Base-by-base conservation (phyloP, 2,113 vertebrate genomes). In the Clarias macrocephalus region DNA sequence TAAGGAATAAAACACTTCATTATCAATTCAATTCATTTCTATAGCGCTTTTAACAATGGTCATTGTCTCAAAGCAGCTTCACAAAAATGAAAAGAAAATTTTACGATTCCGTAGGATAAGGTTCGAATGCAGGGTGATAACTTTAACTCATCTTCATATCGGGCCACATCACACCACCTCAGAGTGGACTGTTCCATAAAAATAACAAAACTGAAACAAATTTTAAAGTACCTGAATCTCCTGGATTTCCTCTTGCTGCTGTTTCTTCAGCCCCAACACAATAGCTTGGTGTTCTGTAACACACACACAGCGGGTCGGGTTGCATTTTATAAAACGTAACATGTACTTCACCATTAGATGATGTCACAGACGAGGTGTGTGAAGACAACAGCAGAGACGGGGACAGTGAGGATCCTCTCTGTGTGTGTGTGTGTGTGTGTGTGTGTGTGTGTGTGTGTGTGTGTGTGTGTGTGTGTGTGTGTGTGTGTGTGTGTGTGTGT, bases 231-330 rank as follows among this genome's bases (percentile, higher is more conserved):
- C 97, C 96, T 96, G 92, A 88, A 94, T 83, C 37, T 66, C 93
- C 16, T 91, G 92, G 85, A 90, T 92, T 85, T 93, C 94, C 23
- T 93, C 93, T 79, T 85, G 88, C 83, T 89, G 0, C 84, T 94
- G 93, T 88, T 93, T 94, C 87, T 92, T 94, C 89, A 91, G 89
- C 92, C 91, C 95, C 87, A 90, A 84, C 82, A 89, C 84, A 80
- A 91, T 87, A 86, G 94, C 85, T 84, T 94, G 94, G 91, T 93
- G 89, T 85, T 96, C 97, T 98, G 90, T 77, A 92, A 91, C 42
- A 91, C 68, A 84, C 48, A 85, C n/a, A 89, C n/a, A 54, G 0
- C 9, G 28, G 1, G 3, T 52, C 9, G 73, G 0, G 75, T 28
- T 1, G 28, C 15, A 8, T 15, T 5, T 52, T 52, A 42, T 7